Conservation (phyloP, 2,113 vertebrate genomes). For the Variabilichromis moorii region DNA sequence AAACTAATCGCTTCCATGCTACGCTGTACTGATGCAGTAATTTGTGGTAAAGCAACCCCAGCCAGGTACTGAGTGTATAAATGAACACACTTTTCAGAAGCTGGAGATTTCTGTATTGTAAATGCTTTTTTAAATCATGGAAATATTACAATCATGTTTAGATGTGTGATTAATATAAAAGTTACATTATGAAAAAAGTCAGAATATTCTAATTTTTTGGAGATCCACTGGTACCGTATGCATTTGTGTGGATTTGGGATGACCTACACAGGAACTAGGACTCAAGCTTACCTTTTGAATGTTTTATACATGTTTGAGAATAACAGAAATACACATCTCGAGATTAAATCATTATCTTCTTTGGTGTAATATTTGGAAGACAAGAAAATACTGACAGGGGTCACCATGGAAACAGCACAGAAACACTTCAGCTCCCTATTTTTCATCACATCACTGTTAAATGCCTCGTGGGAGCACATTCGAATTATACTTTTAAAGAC, state of each 20-base stretch:
- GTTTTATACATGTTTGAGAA: background rate
- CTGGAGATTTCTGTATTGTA: background rate
- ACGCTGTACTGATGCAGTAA: background rate
- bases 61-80: background rate
- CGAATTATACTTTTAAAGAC: background rate
- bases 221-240: background rate
- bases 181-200: background rate
- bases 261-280: background rate
- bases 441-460: background rate
- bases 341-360: background rate
- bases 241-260: background rate
- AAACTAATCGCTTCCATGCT: background rate
- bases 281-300: background rate
- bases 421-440: background rate
- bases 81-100: rapidly evolving
- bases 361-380: background rate
- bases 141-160: background rate
- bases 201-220: background rate
- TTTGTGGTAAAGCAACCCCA: background rate
- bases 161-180: background rate
- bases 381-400: background rate
- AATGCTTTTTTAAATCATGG: background rate
- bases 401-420: background rate
- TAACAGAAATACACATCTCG: background rate
- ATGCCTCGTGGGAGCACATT: conserved; percentile 9